These are phyloP conservation scores for Engystomops pustulosus DNA, from an alignment of 2,113 vertebrate genomes.

Conservation along the genomic window DNA sequence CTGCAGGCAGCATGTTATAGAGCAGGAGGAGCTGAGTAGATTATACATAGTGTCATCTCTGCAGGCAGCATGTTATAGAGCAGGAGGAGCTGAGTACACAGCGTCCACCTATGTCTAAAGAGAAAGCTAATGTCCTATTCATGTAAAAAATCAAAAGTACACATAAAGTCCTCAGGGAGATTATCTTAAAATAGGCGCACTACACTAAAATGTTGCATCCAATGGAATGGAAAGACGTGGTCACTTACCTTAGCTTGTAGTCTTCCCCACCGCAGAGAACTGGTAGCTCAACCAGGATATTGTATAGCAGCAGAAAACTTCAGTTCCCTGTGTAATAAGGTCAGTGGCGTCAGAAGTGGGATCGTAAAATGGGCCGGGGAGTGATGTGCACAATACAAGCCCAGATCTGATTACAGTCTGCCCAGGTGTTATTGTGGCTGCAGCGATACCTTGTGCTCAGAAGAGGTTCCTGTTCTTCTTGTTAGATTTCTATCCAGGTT, in stretches of 20 bases:
- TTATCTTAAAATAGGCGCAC: neutral
- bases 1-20: no score
- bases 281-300: neutral
- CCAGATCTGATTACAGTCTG: constrained; percentile 34
- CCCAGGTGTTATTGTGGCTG: neutral
- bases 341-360: constrained; percentile 43
- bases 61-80: no score
- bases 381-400: constrained; percentile 14
- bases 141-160: no score
- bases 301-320: neutral
- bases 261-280: neutral
- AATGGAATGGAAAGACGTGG: neutral
- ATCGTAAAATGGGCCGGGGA: constrained; percentile 11
- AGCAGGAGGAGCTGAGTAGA: no score
- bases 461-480: neutral
- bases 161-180: no score
- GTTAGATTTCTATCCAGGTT: neutral
- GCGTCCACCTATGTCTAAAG: no score
- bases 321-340: constrained; percentile 34
- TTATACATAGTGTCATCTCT: no score
- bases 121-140: no score
- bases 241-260: neutral
- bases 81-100: no score
- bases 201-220: neutral
- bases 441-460: neutral